Base-by-base conservation (phyloP, 1,140 invertebrate genomes). In the Anagrus nilaparvatae region DNA sequence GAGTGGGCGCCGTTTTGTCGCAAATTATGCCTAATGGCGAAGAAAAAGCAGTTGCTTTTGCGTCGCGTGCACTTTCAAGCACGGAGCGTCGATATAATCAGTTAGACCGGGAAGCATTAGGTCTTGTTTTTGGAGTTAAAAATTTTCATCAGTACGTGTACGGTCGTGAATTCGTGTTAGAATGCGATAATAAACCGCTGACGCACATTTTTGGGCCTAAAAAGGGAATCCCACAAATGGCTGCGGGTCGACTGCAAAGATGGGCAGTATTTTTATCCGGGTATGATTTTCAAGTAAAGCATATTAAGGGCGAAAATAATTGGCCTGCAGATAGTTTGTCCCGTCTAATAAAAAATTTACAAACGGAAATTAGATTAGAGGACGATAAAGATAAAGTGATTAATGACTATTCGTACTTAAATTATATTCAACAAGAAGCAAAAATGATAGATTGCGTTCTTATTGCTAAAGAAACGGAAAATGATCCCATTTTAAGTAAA, bases 81-180 rank as follows among this genome's bases (percentile, higher is more conserved):
- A n/a, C n/a, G n/a, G n/a, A n/a, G n/a, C n/a, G n/a, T n/a, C n/a
- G n/a, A n/a, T n/a, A n/a, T n/a, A n/a, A n/a, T n/a, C n/a, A n/a
- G n/a, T 13, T 40, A 17, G 38, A 40, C n/a, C 20, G 32, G 32
- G 20, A 41, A n/a, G 39, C 29, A 9, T 13, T 14, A 8, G 39
- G 17, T 8, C 30, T 31, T n/a, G n/a, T 31, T 4, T 65, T 53
- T 47, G 60, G 44, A 16, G 40, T 60, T 32, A 51, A 36, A 56
- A 40, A 27, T 12, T 72, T 69, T 44, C 55, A 65, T 30, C 40
- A 60, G 16, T 73, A 61, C 44, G 25, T 73, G 0, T 62, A 52
- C 43, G 68, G 70, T 10, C 38, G 59, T 16, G 31, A 50, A 39
- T 67, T 69, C 50, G 54, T 40, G 13, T 31, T 65, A 4, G 34